phyloP scores from a whole-genome alignment of 2,797 vertebrate species.

The Xiphophorus birchmanni region DNA sequence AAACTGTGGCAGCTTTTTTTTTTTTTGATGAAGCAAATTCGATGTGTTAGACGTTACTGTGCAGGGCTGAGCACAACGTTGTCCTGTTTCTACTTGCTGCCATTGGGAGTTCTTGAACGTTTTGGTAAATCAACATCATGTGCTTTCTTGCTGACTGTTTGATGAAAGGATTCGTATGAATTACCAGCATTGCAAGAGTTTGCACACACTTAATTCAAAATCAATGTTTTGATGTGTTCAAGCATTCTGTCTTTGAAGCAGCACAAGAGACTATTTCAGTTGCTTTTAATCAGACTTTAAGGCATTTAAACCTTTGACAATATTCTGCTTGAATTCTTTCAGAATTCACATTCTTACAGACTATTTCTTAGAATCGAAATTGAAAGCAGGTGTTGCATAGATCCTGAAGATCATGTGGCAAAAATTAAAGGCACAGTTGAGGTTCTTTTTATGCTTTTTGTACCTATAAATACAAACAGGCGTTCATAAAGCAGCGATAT shows the following conservation, averaged over 20 bases:
- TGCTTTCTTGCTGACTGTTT: constrained; percentile 9
- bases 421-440: not conserved
- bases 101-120: not conserved
- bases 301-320: not conserved
- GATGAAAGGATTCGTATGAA: constrained; percentile 7
- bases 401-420: constrained; percentile 9
- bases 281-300: not conserved
- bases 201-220: not conserved
- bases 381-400: constrained; percentile 8
- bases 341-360: not conserved
- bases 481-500: not conserved
- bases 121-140: constrained; percentile 9
- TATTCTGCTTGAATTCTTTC: not conserved
- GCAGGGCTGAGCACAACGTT: constrained; percentile 1
- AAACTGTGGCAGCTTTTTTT: not conserved
- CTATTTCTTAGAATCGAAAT: not conserved
- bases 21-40: constrained; percentile 10
- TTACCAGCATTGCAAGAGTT: not conserved
- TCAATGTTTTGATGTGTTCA: not conserved
- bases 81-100: constrained; percentile 19
- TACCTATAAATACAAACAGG: not conserved
- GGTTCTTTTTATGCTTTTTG: not conserved
- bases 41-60: not conserved
- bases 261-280: not conserved
- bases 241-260: not conserved